Conservation (phyloP, 2,797 vertebrate genomes). For the Luscinia luscinia region DNA sequence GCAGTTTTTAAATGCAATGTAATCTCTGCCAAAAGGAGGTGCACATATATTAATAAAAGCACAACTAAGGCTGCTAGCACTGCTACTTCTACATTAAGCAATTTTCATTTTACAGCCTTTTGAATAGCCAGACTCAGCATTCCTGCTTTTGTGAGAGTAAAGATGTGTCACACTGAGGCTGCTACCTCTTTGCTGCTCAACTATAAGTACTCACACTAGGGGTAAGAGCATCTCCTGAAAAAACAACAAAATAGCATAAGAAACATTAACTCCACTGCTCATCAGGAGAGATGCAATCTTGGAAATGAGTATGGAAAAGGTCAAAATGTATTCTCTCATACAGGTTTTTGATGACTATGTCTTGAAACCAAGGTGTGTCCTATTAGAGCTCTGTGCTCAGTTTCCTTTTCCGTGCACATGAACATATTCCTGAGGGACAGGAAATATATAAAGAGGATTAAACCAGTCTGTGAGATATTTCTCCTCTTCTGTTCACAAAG, state of each 20-base stretch:
- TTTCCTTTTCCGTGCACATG: neutral
- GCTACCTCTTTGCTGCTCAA: neutral
- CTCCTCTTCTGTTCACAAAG: neutral
- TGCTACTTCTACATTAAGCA: constrained; percentile 38
- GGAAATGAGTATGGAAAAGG: neutral
- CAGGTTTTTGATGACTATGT: neutral
- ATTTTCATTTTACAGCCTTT: constrained; percentile 59
- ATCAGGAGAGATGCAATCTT: neutral
- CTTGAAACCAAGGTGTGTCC: neutral
- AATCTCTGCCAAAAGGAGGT: constrained; percentile 27
- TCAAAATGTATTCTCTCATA: neutral
- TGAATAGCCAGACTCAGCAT: neutral
- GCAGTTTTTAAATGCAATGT: constrained; percentile 60
- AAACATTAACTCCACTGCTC: neutral
- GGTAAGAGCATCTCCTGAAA: neutral
- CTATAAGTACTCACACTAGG: neutral
- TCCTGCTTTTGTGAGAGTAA: constrained; percentile 35
- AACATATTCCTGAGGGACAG: neutral
- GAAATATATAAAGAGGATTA: neutral
- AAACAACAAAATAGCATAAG: neutral
- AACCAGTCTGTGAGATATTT: neutral
- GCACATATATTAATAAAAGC: constrained; percentile 54
- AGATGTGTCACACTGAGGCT: neutral
- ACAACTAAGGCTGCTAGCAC: constrained; percentile 33
- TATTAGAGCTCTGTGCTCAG: neutral